Evolutionary conservation across 2,888 invertebrate species (phyloP), one percentile per base, ranked within the genome.

Genomic region (Tromatobia lineatoria): DNA sequence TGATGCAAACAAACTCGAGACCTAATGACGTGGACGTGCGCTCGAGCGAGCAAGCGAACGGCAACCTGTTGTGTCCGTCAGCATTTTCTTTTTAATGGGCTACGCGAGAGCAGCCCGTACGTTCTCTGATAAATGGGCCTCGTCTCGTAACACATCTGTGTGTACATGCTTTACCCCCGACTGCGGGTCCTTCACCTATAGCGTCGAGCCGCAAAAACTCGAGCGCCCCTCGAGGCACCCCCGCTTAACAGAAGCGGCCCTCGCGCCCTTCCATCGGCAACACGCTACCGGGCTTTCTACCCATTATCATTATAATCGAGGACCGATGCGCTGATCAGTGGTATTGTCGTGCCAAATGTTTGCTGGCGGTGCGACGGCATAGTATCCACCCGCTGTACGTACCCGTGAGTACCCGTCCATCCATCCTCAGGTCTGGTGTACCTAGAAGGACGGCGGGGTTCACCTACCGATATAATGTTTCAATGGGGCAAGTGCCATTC

Each of bases 231-330:
- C 82, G 61, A 69, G 78, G 64, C 80, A 67, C 76, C 79, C 82
- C 85, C 78, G 69, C 79, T 57, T 74, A 20, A 50, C 64, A 50
- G 66, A 78, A 75, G 64, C 77, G 64, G 69, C 70, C 67, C 83
- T 82, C 86, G 83, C 88, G 85, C 85, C 85, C 88, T 87, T 76
- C 66, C 85, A 81, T 82, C 77, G 79, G 50, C 76, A 74, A 57
- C 77, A 78, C 81, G 82, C 85, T 85, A 80, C 85, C 76, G 84
- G 74, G 79, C 75, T 86, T 85, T 83, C 85, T 75, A 73, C 74
- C 89, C 82, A 92, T 93, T 93, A 93, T 93, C 92, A 93, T 93
- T 92, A 92, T 91, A 93, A 93, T 93, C 91, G 89, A 87, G 91
- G 90, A 92, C 88, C 90, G 91, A 93, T 92, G 91, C 91, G 91